phyloP scores from a whole-genome alignment of 2,797 vertebrate genomes.

The Emydoidea blandingii region DNA sequence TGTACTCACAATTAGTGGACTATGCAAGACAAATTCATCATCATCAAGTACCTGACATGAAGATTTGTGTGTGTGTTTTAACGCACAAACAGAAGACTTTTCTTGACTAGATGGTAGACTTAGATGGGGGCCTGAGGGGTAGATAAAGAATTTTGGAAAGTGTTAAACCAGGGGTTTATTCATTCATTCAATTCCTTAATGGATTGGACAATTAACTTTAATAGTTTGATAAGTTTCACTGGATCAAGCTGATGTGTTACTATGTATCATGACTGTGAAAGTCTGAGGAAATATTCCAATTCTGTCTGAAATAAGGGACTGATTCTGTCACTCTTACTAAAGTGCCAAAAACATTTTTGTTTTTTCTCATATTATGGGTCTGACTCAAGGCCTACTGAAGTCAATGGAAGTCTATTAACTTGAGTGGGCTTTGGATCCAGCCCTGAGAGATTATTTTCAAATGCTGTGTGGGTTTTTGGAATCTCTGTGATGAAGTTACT shows the following conservation, averaged over 20 bases:
- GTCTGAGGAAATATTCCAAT: background rate
- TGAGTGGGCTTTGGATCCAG: background rate
- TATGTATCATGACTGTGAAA: background rate
- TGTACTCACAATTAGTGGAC: background rate
- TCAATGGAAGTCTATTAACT: background rate
- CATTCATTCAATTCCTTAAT: background rate
- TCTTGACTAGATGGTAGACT: background rate
- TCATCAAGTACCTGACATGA: background rate
- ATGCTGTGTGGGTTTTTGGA: background rate
- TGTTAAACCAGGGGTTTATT: background rate
- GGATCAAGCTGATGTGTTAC: background rate
- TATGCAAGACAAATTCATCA: slow-evolving; percentile 3
- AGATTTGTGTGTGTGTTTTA: background rate
- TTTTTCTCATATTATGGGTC: background rate
- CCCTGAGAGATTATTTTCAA: background rate
- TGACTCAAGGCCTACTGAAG: background rate
- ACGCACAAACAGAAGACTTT: background rate
- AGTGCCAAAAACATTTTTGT: background rate
- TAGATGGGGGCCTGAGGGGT: background rate
- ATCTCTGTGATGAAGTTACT: background rate
- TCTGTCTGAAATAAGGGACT: background rate
- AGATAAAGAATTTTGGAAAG: background rate
- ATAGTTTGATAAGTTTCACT: background rate
- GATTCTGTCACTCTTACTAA: background rate
- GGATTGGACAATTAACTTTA: background rate